Evolutionary conservation across 2,113 vertebrate species (phyloP), one percentile per base, ranked within the genome.

Genomic region (Symphodus melops): DNA sequence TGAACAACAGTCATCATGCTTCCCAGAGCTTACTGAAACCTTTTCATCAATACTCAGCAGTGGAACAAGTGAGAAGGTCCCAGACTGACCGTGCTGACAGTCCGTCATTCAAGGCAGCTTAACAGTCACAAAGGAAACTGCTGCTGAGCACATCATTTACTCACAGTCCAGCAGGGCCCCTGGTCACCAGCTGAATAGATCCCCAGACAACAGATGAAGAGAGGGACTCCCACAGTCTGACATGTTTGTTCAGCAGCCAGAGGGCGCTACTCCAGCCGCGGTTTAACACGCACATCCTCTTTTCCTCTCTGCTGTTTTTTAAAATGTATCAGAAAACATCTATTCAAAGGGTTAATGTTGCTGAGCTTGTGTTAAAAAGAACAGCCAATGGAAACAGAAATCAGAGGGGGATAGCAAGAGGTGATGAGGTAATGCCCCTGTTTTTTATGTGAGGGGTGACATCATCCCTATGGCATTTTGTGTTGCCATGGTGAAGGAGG

Each of bases 91-190:
- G 61, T 46, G 70, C 72, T 85, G 78, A 77, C 68, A 66, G 68
- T 66, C 77, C 9, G 64, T 67, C 77, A 11, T 71, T 75, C 73
- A 52, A 62, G 28, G 55, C 23, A 48, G 89, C 88, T 92, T 89
- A 92, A 67, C 62, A 17, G 61, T 49, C 64, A 91, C 92, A 94
- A 92, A 92, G 81, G 46, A 89, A 92, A 86, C 69, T 78, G 88
- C 87, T 84, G 79, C 73, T 25, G 1, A 69, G 33, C 77, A 71
- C 79, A 59, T 77, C 68, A 25, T 86, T 89, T 39, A 73, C 74
- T 83, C 82, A 12, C 66, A 61, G 62, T 58, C 65, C 62, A 74
- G 57, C 75, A 61, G 48, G 23, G 49, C 82, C 75, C 71, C 72
- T 75, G 66, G 76, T 77, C 66, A 84, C 70, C 75, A 13, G 63